These are phyloP conservation scores for Danio aesculapii DNA, from an alignment of 2,797 vertebrate genomes.

Conservation along the genomic window DNA sequence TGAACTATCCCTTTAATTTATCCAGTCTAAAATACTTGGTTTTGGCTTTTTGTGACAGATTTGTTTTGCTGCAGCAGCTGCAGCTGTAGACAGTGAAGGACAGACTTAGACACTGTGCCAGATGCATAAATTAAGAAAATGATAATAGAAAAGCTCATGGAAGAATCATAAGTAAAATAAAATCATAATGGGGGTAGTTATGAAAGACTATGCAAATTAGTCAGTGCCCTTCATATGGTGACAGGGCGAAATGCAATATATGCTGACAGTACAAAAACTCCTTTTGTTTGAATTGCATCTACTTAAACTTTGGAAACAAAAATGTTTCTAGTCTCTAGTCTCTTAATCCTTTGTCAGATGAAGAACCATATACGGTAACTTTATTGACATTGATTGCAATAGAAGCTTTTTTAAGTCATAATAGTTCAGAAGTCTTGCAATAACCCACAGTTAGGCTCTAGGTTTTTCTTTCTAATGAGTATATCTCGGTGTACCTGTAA, in stretches of 20 bases:
- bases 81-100: constrained; percentile 10
- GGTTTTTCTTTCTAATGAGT: no score
- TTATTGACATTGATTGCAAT: no score
- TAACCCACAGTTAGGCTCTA: no score
- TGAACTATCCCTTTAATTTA: constrained; percentile 9
- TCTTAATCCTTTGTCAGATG: no score
- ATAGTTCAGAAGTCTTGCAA: no score
- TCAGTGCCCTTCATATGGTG: not conserved
- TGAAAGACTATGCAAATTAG: constrained; percentile 11
- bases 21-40: not conserved
- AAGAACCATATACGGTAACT: no score
- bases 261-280: not conserved
- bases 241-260: not conserved
- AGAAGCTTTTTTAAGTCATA: no score
- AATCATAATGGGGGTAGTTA: not conserved
- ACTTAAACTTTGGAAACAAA: not conserved
- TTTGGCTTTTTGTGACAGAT: constrained; percentile 6
- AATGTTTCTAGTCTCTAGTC: no score
- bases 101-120: not conserved
- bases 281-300: not conserved
- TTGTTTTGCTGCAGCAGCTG: not conserved
- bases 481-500: no score
- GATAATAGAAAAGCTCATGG: not conserved
- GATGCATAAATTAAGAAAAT: constrained; percentile 22
- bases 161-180: not conserved